A percentile compares a stretch with the other conserved stretches of the same genome.
phyloP scores from a whole-genome alignment of 1,140 invertebrate genomes.

The Phocides pigmalion region DNA sequence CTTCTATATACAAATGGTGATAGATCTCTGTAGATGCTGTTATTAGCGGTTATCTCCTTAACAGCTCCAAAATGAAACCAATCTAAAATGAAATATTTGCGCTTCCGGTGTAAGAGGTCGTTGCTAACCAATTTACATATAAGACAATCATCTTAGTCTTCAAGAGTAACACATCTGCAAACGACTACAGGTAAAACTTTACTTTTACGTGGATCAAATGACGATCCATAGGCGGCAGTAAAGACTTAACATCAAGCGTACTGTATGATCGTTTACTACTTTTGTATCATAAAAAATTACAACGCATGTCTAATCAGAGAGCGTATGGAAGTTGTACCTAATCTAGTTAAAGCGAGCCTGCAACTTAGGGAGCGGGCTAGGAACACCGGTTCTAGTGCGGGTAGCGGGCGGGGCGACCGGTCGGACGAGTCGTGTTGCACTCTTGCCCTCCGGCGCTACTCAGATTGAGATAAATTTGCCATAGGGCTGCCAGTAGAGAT shows the following conservation, averaged over 20 bases:
- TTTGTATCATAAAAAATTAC: background rate
- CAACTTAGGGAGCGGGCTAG: slow-evolving; percentile 56
- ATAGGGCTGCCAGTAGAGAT: slow-evolving; percentile 13
- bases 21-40: too few relatives aligned
- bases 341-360: slow-evolving; percentile 65
- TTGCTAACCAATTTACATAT: too few relatives aligned
- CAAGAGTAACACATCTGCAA: too few relatives aligned
- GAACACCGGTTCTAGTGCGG: slow-evolving; percentile 58
- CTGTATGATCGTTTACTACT: background rate
- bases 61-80: too few relatives aligned
- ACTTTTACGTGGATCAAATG: too few relatives aligned
- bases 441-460: slow-evolving; percentile 63
- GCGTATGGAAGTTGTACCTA: slow-evolving; percentile 52
- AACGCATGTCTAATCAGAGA: slow-evolving; percentile 20
- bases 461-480: slow-evolving; percentile 71
- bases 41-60: too few relatives aligned
- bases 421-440: slow-evolving; percentile 65
- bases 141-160: too few relatives aligned
- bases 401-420: slow-evolving; percentile 46
- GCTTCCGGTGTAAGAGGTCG: too few relatives aligned
- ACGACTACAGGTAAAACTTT: too few relatives aligned
- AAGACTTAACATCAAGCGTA: background rate
- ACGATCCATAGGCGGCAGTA: background rate
- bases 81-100: too few relatives aligned
- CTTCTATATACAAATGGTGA: too few relatives aligned